These are phyloP conservation scores for Heptranchias perlo DNA, from an alignment of 2,113 vertebrate species.

Conservation along the genomic window DNA sequence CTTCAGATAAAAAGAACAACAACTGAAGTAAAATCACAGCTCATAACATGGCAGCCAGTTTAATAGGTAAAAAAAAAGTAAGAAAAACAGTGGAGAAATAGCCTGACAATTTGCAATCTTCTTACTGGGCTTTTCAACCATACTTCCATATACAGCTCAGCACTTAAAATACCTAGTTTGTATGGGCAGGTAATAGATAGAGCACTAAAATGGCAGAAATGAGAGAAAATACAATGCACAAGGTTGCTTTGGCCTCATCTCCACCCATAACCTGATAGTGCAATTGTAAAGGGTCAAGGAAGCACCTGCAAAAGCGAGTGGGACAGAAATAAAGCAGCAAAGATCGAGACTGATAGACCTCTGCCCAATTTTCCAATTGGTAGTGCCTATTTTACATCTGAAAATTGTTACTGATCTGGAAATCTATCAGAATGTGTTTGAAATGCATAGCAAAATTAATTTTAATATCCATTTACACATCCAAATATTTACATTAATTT, in stretches of 20 bases:
- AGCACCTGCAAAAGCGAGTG: not conserved
- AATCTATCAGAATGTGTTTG: no score
- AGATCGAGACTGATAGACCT: not conserved
- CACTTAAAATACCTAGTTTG: not conserved
- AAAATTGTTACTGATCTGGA: no score
- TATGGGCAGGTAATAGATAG: not conserved
- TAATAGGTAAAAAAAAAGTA: not conserved
- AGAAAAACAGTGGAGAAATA: constrained; percentile 7
- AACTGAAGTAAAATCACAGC: constrained; percentile 32
- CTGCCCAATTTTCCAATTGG: not conserved
- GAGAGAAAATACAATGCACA: not conserved
- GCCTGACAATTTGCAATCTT: not conserved
- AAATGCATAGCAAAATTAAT: no score
- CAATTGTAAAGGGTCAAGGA: not conserved
- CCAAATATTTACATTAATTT: no score
- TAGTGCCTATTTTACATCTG: no score
- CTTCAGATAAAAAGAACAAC: constrained; percentile 53
- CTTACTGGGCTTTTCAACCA: not conserved
- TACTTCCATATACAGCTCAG: not conserved
- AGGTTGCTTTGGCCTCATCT: not conserved
- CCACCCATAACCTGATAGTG: not conserved
- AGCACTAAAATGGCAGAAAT: not conserved
- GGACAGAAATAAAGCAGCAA: not conserved
- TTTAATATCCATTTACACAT: no score
- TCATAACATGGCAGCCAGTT: not conserved